Base-by-base conservation (phyloP, 1,140 invertebrate genomes). In the Anastatus disparis region DNA sequence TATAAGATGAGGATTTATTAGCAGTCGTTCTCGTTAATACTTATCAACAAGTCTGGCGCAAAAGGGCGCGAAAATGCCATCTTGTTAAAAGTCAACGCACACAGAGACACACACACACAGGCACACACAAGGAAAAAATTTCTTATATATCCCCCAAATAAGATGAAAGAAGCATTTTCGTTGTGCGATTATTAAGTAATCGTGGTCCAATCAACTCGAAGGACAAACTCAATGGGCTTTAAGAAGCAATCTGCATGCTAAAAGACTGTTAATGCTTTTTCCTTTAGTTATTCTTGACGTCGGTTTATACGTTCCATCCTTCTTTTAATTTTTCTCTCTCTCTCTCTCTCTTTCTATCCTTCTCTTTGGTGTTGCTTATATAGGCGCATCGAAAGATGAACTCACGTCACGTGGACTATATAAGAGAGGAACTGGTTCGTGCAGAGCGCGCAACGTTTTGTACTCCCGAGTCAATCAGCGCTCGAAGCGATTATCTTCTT, bases 161-260 rank as follows among this genome's bases (percentile, higher is more conserved):
- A 35, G 10, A 35, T 35, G 4, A 6, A 4, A 10, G 31, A 35
- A 35, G 56, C 8, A 2, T 55, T 53, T 55, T 44, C 64, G 40
- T 22, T 52, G 20, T 2, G 55, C 35, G 29, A 12, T 73, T 77
- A 83, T 83, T 83, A 83, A 82, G 82, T 85, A 84, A 85, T 84
- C 78, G 81, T n/a, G n/a, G n/a, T 75, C 79, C 82, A 80, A 83
- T 84, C 81, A 84, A 78, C 77, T 82, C 17, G n/a, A 53, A 64
- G 46, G 46, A 48, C 42, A 20, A 24, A 24, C 26, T 40, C 77
- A 78, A 84, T 3, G 81, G 76, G 82, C 77, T 79, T 82, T 78
- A 80, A 76, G 77, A 75, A 78, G 78, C 80, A 85, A 85, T 86
- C 81, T 85, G 82, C 84, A 86, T 85, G 80, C 83, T 86, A 83